Evolutionary conservation across 1,140 invertebrate genomes (phyloP).

Genomic region (Drosophila takahashii): DNA sequence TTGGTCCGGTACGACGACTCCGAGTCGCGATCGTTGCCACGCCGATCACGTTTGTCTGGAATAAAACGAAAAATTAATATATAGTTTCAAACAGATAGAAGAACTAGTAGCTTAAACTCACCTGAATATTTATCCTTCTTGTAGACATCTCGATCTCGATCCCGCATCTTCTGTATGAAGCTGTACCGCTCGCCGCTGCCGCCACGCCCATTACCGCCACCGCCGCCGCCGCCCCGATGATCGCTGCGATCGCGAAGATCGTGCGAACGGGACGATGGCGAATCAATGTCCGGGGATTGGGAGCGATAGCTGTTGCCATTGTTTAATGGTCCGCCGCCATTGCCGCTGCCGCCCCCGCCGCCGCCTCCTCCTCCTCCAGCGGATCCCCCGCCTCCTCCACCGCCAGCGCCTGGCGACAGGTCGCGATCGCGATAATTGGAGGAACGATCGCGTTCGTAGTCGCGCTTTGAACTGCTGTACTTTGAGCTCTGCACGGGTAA

Average conservation of each 20-base stretch:
- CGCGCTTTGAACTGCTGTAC: constrained; percentile 88
- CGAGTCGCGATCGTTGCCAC: constrained; percentile 88
- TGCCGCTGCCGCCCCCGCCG: constrained; percentile 88
- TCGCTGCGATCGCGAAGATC: constrained; percentile 88
- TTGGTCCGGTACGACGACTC: constrained; percentile 91
- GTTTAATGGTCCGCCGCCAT: constrained; percentile 88
- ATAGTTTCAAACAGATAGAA: neutral
- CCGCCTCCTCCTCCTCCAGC: constrained; percentile 89
- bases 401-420: constrained; percentile 88
- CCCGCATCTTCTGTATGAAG: constrained; percentile 91
- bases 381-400: constrained; percentile 86
- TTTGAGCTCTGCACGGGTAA: constrained; percentile 88
- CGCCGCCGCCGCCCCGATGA: constrained; percentile 85
- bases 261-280: constrained; percentile 86
- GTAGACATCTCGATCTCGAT: constrained; percentile 96
- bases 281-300: constrained; percentile 89
- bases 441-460: constrained; percentile 84
- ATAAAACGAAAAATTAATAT: neutral
- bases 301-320: constrained; percentile 91
- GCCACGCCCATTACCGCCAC: constrained; percentile 86
- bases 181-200: constrained; percentile 84
- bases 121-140: constrained; percentile 94
- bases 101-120: constrained; percentile 82
- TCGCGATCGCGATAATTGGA: constrained; percentile 84
- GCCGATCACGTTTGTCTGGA: constrained; percentile 91